phyloP scores from a whole-genome alignment of 2,113 vertebrate species.

The Dasyornis broadbenti region DNA sequence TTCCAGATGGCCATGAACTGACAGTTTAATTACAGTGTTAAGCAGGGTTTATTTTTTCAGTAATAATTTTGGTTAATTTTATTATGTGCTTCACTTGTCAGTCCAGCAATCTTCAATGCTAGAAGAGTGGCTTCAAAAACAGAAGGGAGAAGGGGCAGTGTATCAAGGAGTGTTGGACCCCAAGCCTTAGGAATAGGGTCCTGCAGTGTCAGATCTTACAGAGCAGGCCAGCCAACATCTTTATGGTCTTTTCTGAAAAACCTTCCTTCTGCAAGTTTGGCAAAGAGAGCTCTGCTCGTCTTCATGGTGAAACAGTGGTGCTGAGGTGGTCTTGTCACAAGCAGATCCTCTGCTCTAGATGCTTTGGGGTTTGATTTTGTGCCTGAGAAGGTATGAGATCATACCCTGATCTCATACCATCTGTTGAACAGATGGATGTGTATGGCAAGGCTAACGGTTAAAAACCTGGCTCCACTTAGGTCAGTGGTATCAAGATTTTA shows the following conservation, averaged over 20 bases:
- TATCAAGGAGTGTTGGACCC: not conserved
- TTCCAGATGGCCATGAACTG: not conserved
- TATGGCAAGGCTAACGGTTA: not conserved
- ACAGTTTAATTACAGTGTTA: not conserved
- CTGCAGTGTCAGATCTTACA: not conserved
- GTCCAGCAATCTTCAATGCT: not conserved
- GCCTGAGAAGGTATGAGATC: constrained; percentile 42
- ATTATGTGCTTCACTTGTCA: not conserved
- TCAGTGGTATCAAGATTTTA: constrained; percentile 45
- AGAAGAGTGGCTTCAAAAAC: not conserved
- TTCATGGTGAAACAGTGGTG: not conserved
- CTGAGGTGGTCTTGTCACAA: not conserved
- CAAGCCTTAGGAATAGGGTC: not conserved
- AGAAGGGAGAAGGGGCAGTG: not conserved
- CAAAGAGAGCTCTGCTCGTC: not conserved
- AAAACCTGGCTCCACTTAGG: constrained; percentile 53
- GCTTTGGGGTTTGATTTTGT: not conserved
- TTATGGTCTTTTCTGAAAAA: not conserved
- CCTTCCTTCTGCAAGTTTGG: not conserved
- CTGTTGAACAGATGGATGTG: constrained; percentile 47
- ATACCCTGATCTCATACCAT: constrained; percentile 21
- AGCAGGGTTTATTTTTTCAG: not conserved
- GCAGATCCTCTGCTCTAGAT: not conserved
- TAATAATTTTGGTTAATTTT: not conserved
- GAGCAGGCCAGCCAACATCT: not conserved